Evolutionary conservation across 2,888 invertebrate genomes (phyloP), one percentile per base, ranked within the genome.

Genomic region (Sinopyrophorus schimmeli): DNA sequence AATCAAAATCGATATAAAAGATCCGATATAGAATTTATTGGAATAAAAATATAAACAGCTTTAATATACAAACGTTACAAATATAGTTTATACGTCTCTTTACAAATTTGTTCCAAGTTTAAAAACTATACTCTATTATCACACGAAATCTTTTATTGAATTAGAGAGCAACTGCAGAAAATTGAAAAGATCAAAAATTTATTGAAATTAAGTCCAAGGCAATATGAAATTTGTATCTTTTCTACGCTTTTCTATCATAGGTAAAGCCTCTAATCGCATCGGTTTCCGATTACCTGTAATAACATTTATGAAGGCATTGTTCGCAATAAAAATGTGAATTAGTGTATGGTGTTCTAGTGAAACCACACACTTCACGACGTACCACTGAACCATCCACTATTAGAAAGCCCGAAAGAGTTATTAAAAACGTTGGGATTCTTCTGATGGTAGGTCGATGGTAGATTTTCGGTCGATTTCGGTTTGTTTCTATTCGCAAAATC

Each of bases 201-300:
- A n/a, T n/a, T 24, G 10, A 9, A 24, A 20, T 34, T 50, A 50
- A 32, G 44, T 46, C 50, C 50, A 50, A 23, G 40, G 50, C 21
- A 46, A 23, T 12, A 50, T 35, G 5, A 46, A 20, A 23, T 34
- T 40, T 12, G 50, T 34, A 23, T 34, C 41, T 37, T 50, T 50
- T 47, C 63, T 62, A 14, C 57, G 54, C 27, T 61, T 66, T 11
- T 67, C 65, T 23, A 73, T 71, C 41, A 65, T 69, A 38, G 74
- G 74, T 62, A 74, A 57, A 6, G 74, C 73, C 58, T 72, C 71
- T 14, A 74, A 58, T 23, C 68, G 61, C 43, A 72, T 57, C 1
- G 72, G 72, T 52, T 65, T 67, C 17, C 68, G 61, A 26, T 54
- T 54, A 14, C 62, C 66, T 62, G 38, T 23, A 55, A 55, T 32